Evolutionary conservation across 2,888 invertebrate genomes (phyloP).

Genomic region (Bugula neritina): DNA sequence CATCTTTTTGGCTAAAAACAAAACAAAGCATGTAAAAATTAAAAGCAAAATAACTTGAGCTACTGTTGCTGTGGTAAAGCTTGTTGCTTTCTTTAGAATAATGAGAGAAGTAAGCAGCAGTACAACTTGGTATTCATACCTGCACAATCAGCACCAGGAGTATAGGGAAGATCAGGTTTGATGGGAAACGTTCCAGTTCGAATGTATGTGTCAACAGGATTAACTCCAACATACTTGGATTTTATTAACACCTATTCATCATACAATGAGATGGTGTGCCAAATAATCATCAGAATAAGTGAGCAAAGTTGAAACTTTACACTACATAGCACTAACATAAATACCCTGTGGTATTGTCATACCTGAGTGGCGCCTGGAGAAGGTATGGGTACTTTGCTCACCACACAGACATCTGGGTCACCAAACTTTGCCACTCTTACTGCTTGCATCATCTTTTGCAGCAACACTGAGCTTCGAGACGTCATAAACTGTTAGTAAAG

Average conservation of each 20-base stretch:
- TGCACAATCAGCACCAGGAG: slow-evolving; percentile 58
- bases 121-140: no score
- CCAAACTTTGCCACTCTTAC: slow-evolving; percentile 54
- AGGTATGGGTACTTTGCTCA: slow-evolving; percentile 46
- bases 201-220: slow-evolving; percentile 61
- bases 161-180: slow-evolving; percentile 56
- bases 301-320: no score
- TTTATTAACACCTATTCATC: slow-evolving; percentile 55
- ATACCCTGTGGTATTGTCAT: no score
- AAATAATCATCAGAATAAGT: no score
- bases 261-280: no score
- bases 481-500: neutral
- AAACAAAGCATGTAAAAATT: no score
- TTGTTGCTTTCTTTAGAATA: no score
- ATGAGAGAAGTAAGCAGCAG: no score
- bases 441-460: slow-evolving; percentile 38
- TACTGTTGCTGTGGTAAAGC: no score
- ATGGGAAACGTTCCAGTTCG: slow-evolving; percentile 54
- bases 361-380: slow-evolving; percentile 40
- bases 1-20: no score
- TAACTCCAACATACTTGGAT: slow-evolving; percentile 57
- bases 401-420: slow-evolving; percentile 52
- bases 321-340: no score
- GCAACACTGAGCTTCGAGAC: neutral
- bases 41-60: no score